These are phyloP conservation scores for Coracopsis vasa DNA, from an alignment of 2,113 vertebrate genomes.

Conservation along the genomic window DNA sequence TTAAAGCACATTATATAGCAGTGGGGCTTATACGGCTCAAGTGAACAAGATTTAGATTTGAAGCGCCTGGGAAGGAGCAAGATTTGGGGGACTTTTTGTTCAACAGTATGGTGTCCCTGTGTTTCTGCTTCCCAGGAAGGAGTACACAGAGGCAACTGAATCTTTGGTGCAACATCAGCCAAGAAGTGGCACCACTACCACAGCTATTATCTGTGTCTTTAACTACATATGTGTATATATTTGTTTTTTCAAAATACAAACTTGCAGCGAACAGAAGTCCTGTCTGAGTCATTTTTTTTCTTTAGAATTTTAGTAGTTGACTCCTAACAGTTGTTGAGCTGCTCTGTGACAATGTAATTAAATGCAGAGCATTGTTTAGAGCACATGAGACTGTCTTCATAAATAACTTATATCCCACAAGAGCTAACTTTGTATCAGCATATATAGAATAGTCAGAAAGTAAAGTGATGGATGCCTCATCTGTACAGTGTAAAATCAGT, in stretches of 20 bases:
- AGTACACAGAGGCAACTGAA: neutral
- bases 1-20: neutral
- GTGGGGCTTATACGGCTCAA: neutral
- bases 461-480: neutral
- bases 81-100: neutral
- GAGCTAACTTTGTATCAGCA: neutral
- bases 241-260: neutral
- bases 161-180: neutral
- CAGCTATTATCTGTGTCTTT: neutral
- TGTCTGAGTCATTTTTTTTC: neutral
- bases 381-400: constrained; percentile 36
- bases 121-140: neutral
- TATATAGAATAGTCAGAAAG: neutral
- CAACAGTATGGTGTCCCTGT: neutral
- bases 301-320: neutral
- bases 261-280: neutral
- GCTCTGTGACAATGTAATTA: neutral
- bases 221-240: neutral
- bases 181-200: neutral
- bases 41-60: neutral
- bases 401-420: constrained; percentile 24
- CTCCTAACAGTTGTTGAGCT: constrained; percentile 20
- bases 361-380: constrained; percentile 36
- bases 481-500: neutral
- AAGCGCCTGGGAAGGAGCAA: neutral